Evolutionary conservation across 2,113 vertebrate species (phyloP).

Genomic region (Oxyruncus cristatus): DNA sequence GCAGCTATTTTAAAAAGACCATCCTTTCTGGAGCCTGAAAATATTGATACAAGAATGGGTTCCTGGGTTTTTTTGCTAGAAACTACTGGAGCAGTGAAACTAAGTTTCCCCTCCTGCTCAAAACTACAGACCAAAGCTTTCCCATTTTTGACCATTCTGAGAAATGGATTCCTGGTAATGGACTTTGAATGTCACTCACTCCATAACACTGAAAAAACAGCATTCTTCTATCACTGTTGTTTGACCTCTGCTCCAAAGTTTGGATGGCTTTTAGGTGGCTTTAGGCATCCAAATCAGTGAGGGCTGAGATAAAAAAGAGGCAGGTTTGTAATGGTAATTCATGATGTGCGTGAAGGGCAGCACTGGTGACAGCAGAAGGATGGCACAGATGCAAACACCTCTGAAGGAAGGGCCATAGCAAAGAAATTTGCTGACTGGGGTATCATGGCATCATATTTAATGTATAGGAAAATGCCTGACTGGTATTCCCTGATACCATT

Average conservation of each 20-base stretch:
- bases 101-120: neutral
- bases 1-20: neutral
- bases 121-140: neutral
- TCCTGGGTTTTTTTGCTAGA: neutral
- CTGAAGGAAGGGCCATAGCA: neutral
- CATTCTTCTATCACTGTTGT: too few relatives aligned
- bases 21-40: neutral
- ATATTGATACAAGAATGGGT: neutral
- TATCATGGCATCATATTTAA: neutral
- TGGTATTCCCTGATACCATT: neutral
- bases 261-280: neutral
- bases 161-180: neutral
- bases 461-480: neutral
- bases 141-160: neutral
- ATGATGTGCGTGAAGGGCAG: neutral
- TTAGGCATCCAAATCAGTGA: neutral
- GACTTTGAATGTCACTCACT: neutral
- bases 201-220: neutral
- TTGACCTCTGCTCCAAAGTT: neutral
- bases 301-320: neutral
- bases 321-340: neutral
- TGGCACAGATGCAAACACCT: neutral
- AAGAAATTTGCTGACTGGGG: neutral
- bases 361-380: neutral
- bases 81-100: neutral